Evolutionary conservation across 2,888 invertebrate genomes (phyloP).

Genomic region (Parnassius mnemosyne): DNA sequence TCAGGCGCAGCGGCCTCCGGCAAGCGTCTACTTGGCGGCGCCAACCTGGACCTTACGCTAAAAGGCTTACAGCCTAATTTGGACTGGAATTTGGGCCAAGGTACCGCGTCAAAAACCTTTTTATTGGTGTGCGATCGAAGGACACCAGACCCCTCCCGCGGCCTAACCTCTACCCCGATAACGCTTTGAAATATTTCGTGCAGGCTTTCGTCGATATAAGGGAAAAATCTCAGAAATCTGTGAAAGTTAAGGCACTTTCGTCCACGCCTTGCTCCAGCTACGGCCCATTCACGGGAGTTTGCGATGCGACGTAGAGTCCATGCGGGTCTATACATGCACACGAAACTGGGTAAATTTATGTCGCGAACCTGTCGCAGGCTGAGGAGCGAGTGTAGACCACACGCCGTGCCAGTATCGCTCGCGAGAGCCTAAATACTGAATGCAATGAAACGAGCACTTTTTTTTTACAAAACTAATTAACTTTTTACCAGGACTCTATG

Average conservation of each 20-base stretch:
- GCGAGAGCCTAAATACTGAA: neutral
- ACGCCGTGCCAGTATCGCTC: neutral
- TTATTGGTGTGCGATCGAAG: constrained; percentile 53
- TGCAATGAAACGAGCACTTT: neutral
- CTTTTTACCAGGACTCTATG: too few relatives aligned
- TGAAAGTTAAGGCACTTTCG: constrained; percentile 29
- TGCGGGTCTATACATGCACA: too few relatives aligned
- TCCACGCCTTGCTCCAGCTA: neutral
- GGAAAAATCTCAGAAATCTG: constrained; percentile 28
- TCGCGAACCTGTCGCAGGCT: neutral
- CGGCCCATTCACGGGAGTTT: too few relatives aligned
- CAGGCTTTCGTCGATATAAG: constrained; percentile 35
- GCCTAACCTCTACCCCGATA: constrained; percentile 16
- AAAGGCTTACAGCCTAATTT: constrained; percentile 32
- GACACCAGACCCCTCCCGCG: constrained; percentile 37
- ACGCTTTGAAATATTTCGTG: constrained; percentile 33
- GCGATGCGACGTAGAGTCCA: too few relatives aligned
- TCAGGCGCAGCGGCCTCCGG: constrained; percentile 30
- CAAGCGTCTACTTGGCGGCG: constrained; percentile 23
- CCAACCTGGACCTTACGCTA: constrained; percentile 37
- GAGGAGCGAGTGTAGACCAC: neutral
- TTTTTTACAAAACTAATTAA: neutral
- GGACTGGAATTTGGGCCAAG: constrained; percentile 18
- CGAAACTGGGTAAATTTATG: neutral
- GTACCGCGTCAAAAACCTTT: constrained; percentile 56